Evolutionary conservation across 2,797 vertebrate species (phyloP).

Genomic region (Acipenser oxyrinchus): DNA sequence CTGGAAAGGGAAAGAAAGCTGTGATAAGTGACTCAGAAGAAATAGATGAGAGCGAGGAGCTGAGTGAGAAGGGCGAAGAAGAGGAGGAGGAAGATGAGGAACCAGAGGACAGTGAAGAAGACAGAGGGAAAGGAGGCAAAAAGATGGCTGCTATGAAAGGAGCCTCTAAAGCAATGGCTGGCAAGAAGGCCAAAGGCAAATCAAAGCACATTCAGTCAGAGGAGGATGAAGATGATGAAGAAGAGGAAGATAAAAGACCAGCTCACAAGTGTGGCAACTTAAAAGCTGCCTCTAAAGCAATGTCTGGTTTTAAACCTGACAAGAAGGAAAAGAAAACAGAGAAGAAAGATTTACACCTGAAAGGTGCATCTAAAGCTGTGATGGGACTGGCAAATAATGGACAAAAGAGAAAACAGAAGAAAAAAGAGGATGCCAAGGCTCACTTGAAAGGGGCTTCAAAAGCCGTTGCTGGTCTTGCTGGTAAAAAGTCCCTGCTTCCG

Average conservation of each 20-base stretch:
- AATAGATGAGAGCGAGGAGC: constrained; percentile 49
- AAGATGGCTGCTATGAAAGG: constrained; percentile 60
- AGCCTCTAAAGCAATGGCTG: constrained; percentile 55
- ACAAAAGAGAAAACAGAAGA: constrained; percentile 59
- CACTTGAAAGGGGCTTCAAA: constrained; percentile 63
- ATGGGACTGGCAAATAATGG: constrained; percentile 49
- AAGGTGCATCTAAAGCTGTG: constrained; percentile 57
- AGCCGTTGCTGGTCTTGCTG: constrained; percentile 39
- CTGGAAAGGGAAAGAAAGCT: constrained; percentile 64
- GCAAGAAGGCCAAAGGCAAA: constrained; percentile 50
- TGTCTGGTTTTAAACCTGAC: constrained; percentile 25
- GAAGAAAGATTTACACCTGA: constrained; percentile 55
- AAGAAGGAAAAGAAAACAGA: constrained; percentile 39
- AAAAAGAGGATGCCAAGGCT: constrained; percentile 42
- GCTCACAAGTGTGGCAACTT: constrained; percentile 25
- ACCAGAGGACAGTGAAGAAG: constrained; percentile 47
- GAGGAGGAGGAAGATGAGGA: constrained; percentile 49
- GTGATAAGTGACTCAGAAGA: constrained; percentile 62
- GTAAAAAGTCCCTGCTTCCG: constrained; percentile 54
- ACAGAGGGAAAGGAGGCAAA: constrained; percentile 61
- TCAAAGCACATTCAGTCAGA: constrained; percentile 51
- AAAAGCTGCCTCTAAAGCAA: constrained; percentile 27
- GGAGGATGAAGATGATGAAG: not conserved
- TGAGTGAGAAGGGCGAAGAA: constrained; percentile 47
- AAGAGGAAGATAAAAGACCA: constrained; percentile 1